These are phyloP conservation scores for Drosophila ficusphila DNA, from an alignment of 1,140 invertebrate species.

Conservation along the genomic window DNA sequence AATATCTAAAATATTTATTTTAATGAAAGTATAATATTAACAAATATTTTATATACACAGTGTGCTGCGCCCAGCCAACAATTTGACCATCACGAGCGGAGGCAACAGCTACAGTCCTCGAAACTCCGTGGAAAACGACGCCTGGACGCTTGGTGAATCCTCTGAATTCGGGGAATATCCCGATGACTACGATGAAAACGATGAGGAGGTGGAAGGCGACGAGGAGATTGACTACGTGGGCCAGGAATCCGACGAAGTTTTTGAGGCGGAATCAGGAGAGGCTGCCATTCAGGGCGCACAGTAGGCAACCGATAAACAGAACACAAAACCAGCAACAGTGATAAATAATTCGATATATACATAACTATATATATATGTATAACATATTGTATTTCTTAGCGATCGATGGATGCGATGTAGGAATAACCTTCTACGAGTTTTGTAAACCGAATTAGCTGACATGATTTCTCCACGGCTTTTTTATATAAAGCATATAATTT, in stretches of 20 bases:
- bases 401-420: conserved; percentile 55
- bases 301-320: conserved; percentile 7
- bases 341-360: conserved; percentile 70
- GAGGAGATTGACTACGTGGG: conserved; percentile 36
- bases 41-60: conserved; percentile 17
- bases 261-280: conserved; percentile 58
- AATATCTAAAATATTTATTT: neutral
- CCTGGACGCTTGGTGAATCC: conserved; percentile 77
- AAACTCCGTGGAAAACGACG: conserved; percentile 79
- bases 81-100: conserved; percentile 68
- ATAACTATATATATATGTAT: conserved; percentile 55
- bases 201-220: conserved; percentile 27
- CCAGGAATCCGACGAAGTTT: conserved; percentile 70
- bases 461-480: conserved; percentile 29
- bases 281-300: conserved; percentile 32
- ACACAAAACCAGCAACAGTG: conserved; percentile 70
- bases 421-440: conserved; percentile 30
- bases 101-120: conserved; percentile 65
- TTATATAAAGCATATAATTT: conserved; percentile 43
- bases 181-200: conserved; percentile 62
- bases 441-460: conserved; percentile 24
- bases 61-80: conserved; percentile 65
- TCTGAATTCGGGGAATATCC: conserved; percentile 66
- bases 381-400: conserved; percentile 70
- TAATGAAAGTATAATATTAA: conserved; percentile 2